Base-by-base conservation (phyloP, 2,113 vertebrate species). In the Lophius piscatorius region DNA sequence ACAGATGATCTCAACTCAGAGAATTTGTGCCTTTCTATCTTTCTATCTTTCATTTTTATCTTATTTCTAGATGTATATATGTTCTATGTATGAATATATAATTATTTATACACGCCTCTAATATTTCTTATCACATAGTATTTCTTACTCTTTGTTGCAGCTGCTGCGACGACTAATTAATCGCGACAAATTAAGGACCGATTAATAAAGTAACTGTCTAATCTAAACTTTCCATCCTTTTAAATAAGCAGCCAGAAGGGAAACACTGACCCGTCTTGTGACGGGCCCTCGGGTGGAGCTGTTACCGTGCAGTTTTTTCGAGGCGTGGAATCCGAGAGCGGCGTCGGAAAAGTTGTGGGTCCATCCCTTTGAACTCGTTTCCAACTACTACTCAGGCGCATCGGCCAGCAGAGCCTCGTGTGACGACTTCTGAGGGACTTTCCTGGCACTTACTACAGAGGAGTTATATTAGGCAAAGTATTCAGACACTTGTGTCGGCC, bases 241-340 rank as follows among this genome's bases (percentile, higher is more conserved):
- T n/a, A n/a, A n/a, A n/a, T n/a, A n/a, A n/a, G n/a, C 47, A 69
- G 55, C 23, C 5, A 20, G 12, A 38, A 13, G 22, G 50, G 18
- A 56, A 67, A 50, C 17, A 24, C 1, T 46, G 44, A 16, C 5
- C 46, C 17, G 58, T 65, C 73, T 65, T 49, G 79, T 74, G 41
- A 55, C 17, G 39, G 2, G 28, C 21, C 7, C 5, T 3, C 20
- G 31, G 42, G 24, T 16, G 57, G 34, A 38, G 56, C 56, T 69
- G 80, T 83, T 80, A 70, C 78, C 14, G 28, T 66, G 76, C 70
- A 77, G 67, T 39, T 63, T 55, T 1, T 3, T 33, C 63, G 68
- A 68, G 14, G 28, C 41, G 64, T 48, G 33, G 40, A 24, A 17
- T 42, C 29, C 38, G 38, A 46, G 22, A n/a, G n/a, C n/a, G n/a